Conservation (phyloP, 2,797 vertebrate genomes). For the Enteromius unitaeniatus region DNA sequence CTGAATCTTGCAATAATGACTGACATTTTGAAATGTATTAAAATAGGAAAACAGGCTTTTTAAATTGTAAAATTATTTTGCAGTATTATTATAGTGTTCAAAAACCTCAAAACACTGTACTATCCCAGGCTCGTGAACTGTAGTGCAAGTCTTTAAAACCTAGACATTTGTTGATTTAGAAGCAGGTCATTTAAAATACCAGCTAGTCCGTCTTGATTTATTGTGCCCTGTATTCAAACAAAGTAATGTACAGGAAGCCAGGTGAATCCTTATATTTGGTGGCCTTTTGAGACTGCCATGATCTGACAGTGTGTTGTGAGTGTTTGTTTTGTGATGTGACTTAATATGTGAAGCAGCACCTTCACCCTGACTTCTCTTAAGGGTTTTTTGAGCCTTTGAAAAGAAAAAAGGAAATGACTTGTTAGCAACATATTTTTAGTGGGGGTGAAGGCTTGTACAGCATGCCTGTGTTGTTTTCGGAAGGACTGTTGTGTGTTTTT, state of each 20-base stretch:
- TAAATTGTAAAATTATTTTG: background rate
- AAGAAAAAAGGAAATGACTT: background rate
- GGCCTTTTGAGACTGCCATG: constrained; percentile 50
- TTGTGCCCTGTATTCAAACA: background rate
- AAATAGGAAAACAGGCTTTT: background rate
- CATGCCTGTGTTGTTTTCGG: constrained; percentile 40
- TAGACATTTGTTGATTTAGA: background rate
- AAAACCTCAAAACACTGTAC: background rate
- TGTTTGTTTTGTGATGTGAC: constrained; percentile 53
- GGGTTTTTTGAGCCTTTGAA: background rate
- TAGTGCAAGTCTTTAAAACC: background rate
- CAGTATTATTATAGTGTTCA: background rate
- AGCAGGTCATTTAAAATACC: background rate
- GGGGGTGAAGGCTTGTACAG: constrained; percentile 55
- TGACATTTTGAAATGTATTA: background rate
- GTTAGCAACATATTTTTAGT: background rate
- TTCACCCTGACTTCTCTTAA: constrained; percentile 48
- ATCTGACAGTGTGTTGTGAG: constrained; percentile 37
- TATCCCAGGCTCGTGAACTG: background rate
- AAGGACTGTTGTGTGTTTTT: constrained; percentile 4
- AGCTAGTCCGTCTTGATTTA: background rate
- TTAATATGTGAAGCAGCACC: constrained; percentile 37
- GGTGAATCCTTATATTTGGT: constrained; percentile 59
- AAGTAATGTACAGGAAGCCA: background rate
- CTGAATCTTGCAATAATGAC: background rate